Evolutionary conservation across 2,113 vertebrate species (phyloP).

Genomic region (Microcebus jonahi): DNA sequence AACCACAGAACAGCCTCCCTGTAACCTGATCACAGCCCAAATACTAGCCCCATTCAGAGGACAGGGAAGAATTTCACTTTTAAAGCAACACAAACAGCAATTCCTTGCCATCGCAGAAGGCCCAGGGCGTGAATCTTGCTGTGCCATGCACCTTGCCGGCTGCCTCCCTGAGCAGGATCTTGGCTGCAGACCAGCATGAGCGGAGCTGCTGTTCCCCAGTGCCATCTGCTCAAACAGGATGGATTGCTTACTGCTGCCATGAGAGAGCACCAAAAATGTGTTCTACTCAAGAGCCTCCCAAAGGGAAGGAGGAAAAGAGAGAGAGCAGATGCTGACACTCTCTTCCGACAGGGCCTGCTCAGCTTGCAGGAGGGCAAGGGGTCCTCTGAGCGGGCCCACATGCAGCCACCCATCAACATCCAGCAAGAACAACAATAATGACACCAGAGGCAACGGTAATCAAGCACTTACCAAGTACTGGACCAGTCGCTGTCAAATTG

Average conservation of each 20-base stretch:
- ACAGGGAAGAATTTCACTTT: constrained; percentile 37
- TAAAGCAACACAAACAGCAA: constrained; percentile 34
- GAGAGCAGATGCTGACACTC: not conserved
- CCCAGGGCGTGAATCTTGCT: not conserved
- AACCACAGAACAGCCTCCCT: not conserved
- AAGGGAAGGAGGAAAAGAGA: not conserved
- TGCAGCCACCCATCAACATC: not conserved
- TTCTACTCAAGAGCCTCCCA: not conserved
- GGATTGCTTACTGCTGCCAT: not conserved
- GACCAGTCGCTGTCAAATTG: not conserved
- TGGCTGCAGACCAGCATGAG: constrained; percentile 36
- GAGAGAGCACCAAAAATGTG: not conserved
- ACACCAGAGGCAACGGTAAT: not conserved
- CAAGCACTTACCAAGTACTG: not conserved
- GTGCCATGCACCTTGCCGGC: not conserved
- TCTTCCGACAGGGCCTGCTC: not conserved
- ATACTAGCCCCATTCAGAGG: not conserved
- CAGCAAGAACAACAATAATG: not conserved
- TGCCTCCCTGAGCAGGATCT: constrained; percentile 9
- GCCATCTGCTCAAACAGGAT: constrained; percentile 61
- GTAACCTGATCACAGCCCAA: not conserved
- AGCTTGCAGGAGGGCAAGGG: not conserved
- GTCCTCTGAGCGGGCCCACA: not conserved
- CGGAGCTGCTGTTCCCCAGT: not conserved
- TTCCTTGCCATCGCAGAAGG: not conserved